Evolutionary conservation across 1,140 invertebrate genomes (phyloP).

Genomic region (Ceratosolen solmsi): DNA sequence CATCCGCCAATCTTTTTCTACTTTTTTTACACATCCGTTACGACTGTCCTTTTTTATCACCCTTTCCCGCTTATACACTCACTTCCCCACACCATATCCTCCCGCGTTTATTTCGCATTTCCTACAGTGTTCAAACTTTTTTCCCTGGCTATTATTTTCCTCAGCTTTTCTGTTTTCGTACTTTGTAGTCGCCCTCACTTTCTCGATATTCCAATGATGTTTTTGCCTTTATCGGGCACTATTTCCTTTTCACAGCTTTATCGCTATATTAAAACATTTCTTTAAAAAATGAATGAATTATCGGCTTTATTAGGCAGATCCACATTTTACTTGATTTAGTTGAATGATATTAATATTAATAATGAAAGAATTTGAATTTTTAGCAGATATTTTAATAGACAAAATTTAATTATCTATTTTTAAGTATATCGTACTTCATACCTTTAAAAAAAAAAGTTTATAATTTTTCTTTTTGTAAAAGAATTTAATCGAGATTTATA

Average conservation of each 20-base stretch:
- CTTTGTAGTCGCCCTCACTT: background rate
- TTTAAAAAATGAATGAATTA: too few species aligned
- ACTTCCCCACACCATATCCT: conserved; percentile 23
- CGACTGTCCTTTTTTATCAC: background rate
- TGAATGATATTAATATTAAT: too few species aligned
- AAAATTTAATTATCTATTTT: too few species aligned
- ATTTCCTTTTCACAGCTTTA: background rate
- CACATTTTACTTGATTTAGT: too few species aligned
- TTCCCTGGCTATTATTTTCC: background rate
- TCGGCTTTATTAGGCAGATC: too few species aligned
- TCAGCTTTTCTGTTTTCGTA: background rate
- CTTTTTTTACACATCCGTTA: conserved; percentile 31
- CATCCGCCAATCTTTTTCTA: conserved; percentile 25
- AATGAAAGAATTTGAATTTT: too few species aligned
- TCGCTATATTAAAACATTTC: too few species aligned
- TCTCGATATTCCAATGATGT: background rate
- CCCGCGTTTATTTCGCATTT: conserved; percentile 26
- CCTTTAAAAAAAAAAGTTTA: too few species aligned
- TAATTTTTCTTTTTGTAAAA: too few species aligned
- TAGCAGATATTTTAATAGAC: too few species aligned
- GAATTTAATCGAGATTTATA: too few species aligned
- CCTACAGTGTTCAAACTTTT: background rate
- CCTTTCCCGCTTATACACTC: background rate
- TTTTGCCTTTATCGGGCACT: background rate
- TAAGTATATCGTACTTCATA: too few species aligned